A percentile compares a stretch with the other conserved stretches of the same genome.
These are phyloP conservation scores for Ichneumoninae sp. DNA, from an alignment of 2,888 invertebrate genomes.

Conservation along the genomic window DNA sequence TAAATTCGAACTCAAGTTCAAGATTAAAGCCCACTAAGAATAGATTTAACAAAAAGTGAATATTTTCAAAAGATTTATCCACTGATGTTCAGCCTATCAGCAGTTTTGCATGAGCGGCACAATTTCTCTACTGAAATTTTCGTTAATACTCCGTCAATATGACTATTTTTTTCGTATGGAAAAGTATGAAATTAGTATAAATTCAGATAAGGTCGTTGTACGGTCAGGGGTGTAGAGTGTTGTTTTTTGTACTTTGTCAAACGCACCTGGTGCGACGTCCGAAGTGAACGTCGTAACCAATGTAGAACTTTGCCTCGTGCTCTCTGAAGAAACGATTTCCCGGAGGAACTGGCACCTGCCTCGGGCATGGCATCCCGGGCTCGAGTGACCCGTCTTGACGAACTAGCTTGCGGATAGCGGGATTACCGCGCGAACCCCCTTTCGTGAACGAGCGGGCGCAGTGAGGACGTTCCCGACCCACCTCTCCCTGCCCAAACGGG, in stretches of 20 bases:
- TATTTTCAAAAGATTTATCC: neutral
- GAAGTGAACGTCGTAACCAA: conserved; percentile 83
- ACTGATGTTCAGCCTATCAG: neutral
- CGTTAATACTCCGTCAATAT: neutral
- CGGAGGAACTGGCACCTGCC: conserved; percentile 79
- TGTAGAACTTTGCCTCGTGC: conserved; percentile 84
- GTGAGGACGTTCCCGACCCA: conserved; percentile 58
- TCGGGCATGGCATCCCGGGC: conserved; percentile 83
- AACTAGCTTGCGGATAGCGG: conserved; percentile 62
- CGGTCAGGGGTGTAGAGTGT: neutral
- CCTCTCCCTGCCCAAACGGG: conserved; percentile 66
- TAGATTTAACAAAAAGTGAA: neutral
- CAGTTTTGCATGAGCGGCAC: neutral
- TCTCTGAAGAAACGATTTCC: conserved; percentile 84
- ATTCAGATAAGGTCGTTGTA: neutral
- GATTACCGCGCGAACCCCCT: conserved; percentile 44
- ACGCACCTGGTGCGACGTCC: conserved; percentile 77
- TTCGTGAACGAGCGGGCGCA: conserved; percentile 56
- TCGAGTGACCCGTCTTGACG: conserved; percentile 77
- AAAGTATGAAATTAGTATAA: neutral
- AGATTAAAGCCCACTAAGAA: neutral
- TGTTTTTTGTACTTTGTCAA: conserved; percentile 30
- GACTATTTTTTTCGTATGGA: neutral
- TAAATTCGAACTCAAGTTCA: neutral
- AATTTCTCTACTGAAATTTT: neutral